Percentiles rank a stretch among this genome's conserved stretches.
These are phyloP conservation scores for Aleadryas rufinucha DNA, from an alignment of 2,113 vertebrate genomes.

Conservation along the genomic window DNA sequence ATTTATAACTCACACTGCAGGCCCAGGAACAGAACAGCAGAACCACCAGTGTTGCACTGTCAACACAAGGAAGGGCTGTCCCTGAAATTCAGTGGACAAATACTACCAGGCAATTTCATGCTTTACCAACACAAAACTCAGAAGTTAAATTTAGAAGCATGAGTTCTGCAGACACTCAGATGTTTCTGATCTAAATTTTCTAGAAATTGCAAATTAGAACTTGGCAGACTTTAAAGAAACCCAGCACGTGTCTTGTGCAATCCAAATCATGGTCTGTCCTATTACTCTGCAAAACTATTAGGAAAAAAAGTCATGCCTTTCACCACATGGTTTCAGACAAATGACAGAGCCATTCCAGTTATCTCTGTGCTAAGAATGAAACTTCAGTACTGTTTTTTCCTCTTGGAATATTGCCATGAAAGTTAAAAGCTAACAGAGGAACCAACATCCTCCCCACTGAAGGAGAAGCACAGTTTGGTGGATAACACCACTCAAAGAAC, in stretches of 20 bases:
- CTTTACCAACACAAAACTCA: neutral
- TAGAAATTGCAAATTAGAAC: conserved; percentile 24
- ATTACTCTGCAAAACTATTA: conserved; percentile 24
- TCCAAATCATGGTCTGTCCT: neutral
- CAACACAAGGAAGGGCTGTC: neutral
- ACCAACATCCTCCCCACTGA: neutral
- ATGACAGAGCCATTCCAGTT: neutral
- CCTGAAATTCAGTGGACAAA: neutral
- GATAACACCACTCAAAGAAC: neutral
- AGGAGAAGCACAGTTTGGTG: neutral
- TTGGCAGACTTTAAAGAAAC: conserved; percentile 41
- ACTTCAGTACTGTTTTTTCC: neutral
- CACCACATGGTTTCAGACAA: conserved; percentile 42
- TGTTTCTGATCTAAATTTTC: conserved; percentile 33
- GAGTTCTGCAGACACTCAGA: conserved; percentile 27
- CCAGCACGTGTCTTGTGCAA: conserved; percentile 12
- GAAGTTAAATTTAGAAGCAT: conserved; percentile 34
- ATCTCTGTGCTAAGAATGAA: neutral
- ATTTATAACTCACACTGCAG: neutral
- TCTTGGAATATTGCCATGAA: neutral
- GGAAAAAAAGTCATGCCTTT: neutral
- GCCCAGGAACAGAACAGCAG: neutral
- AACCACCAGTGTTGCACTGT: neutral
- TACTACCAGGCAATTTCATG: neutral
- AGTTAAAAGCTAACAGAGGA: neutral